These are phyloP conservation scores for Macaca fascicularis DNA, from an alignment of 2,113 vertebrate species.

Conservation along the genomic window DNA sequence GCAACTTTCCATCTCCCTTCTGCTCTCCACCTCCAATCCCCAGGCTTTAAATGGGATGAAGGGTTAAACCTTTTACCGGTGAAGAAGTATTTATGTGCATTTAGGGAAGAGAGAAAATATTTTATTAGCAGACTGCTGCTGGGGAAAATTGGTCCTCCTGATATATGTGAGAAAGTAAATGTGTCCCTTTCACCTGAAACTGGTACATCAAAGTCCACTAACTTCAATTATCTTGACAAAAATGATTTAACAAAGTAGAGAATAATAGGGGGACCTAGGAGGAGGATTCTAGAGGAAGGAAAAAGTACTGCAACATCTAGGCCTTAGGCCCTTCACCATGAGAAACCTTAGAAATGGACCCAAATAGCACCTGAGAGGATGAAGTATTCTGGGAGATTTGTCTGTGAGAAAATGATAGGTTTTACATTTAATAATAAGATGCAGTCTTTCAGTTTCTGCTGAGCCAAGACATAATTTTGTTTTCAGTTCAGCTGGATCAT, in stretches of 20 bases:
- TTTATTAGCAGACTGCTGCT: conserved; percentile 70
- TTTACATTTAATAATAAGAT: conserved; percentile 59
- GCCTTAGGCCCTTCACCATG: neutral
- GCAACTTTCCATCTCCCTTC: neutral
- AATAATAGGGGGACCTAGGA: conserved; percentile 15
- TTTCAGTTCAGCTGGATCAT: neutral
- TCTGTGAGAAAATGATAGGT: conserved; percentile 45
- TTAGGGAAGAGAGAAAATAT: conserved; percentile 75
- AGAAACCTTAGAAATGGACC: neutral
- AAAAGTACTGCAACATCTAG: neutral
- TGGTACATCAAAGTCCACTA: conserved; percentile 61
- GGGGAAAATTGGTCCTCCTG: conserved; percentile 74
- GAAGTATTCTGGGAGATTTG: conserved; percentile 32
- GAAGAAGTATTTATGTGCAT: conserved; percentile 74
- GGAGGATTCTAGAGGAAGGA: neutral
- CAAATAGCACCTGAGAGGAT: conserved; percentile 1
- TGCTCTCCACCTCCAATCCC: neutral
- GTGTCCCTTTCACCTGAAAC: conserved; percentile 74
- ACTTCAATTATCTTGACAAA: conserved; percentile 79
- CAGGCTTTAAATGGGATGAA: conserved; percentile 30
- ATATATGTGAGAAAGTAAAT: conserved; percentile 77
- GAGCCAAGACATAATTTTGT: conserved; percentile 41
- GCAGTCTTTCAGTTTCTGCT: conserved; percentile 48
- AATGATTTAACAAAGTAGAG: conserved; percentile 68
- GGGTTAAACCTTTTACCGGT: conserved; percentile 63